Conservation (phyloP, 2,888 invertebrate genomes). For the Limnephilus marmoratus region DNA sequence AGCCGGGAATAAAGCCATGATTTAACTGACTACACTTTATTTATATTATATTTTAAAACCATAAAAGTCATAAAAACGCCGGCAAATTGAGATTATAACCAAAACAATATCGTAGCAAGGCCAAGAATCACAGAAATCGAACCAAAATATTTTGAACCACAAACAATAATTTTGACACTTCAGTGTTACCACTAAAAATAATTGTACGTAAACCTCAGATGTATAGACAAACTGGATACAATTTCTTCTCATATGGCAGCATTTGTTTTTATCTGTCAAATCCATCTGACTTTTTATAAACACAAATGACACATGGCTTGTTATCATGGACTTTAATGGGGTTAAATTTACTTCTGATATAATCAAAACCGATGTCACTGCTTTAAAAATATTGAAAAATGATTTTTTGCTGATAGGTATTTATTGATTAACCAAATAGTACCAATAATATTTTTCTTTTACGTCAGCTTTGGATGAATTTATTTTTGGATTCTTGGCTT, state of each 20-base stretch:
- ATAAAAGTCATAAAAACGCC: background rate
- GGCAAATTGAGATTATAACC: background rate
- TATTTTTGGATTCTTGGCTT: background rate
- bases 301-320: background rate
- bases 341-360: slow-evolving; percentile 44
- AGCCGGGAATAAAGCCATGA: slow-evolving; percentile 20
- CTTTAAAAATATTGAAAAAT: slow-evolving; percentile 61
- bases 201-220: background rate
- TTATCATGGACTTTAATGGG: background rate
- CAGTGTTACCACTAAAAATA: background rate
- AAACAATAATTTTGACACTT: slow-evolving; percentile 10
- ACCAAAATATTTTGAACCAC: background rate
- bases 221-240: background rate
- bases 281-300: background rate
- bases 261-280: background rate
- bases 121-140: background rate
- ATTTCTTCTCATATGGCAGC: background rate
- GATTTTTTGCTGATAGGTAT: slow-evolving; percentile 62
- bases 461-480: background rate
- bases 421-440: background rate
- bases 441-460: background rate
- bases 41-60: background rate
- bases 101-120: too few relatives aligned
- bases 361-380: slow-evolving; percentile 64
- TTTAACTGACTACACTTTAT: background rate